A percentile compares a stretch with the other conserved stretches of the same genome.
These are phyloP conservation scores for Carassius auratus DNA, from an alignment of 2,113 vertebrate genomes.

Conservation along the genomic window DNA sequence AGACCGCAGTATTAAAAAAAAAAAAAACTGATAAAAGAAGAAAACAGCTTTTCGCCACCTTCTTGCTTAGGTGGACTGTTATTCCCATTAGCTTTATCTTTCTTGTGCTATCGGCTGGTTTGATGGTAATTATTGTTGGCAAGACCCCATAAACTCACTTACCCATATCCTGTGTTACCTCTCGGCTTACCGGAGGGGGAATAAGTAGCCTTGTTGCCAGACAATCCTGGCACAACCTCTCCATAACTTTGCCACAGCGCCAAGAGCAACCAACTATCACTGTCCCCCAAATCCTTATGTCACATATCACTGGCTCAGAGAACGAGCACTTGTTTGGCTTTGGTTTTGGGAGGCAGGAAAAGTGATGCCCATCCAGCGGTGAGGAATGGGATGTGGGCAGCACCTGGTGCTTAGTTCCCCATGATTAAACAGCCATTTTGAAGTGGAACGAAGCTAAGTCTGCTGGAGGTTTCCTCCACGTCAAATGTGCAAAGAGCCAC, in stretches of 20 bases:
- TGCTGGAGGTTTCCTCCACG: not conserved
- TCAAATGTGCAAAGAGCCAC: conserved; percentile 34
- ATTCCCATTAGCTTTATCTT: not conserved
- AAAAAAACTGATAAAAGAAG: not conserved
- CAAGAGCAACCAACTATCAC: conserved; percentile 32
- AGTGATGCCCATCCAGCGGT: conserved; percentile 19
- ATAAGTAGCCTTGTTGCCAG: conserved; percentile 34
- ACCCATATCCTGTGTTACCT: conserved; percentile 37
- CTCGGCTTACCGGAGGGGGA: not conserved
- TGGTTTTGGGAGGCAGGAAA: conserved; percentile 10
- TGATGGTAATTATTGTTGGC: conserved; percentile 38
- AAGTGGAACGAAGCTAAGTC: not conserved
- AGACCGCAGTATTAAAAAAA: not conserved
- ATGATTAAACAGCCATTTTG: conserved; percentile 47
- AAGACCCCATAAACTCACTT: conserved; percentile 37
- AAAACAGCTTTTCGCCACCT: not conserved
- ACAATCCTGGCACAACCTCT: conserved; percentile 34
- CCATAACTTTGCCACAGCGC: conserved; percentile 6
- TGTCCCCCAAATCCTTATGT: conserved; percentile 36
- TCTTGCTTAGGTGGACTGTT: not conserved
- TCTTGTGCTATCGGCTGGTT: not conserved
- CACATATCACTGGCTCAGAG: not conserved
- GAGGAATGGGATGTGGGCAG: conserved; percentile 9
- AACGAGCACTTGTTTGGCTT: conserved; percentile 2
- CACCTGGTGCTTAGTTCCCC: conserved; percentile 40